A percentile compares a stretch with the other conserved stretches of the same genome.
Evolutionary conservation across 2,797 vertebrate genomes (phyloP).

Genomic region (Peromyscus nudipes): DNA sequence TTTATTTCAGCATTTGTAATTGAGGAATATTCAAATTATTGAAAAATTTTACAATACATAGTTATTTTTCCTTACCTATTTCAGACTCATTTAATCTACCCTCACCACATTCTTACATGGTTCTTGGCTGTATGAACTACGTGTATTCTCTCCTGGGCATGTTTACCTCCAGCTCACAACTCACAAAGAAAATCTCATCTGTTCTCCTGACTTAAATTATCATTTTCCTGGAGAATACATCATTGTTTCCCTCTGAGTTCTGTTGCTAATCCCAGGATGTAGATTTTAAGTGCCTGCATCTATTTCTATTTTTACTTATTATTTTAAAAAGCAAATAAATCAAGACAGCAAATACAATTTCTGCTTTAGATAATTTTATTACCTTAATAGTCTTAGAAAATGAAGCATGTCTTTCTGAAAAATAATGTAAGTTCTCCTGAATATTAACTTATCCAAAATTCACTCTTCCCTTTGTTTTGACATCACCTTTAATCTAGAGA

Average conservation of each 20-base stretch:
- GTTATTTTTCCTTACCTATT: neutral
- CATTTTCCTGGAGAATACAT: neutral
- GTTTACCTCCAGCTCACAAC: rapidly evolving
- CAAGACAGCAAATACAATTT: neutral
- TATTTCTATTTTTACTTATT: neutral
- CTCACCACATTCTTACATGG: neutral
- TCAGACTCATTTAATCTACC: neutral
- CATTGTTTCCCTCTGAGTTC: neutral
- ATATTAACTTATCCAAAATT: neutral
- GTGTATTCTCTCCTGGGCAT: neutral
- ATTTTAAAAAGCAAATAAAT: neutral
- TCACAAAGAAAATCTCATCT: neutral
- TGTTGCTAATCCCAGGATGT: no score
- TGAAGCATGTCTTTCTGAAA: neutral
- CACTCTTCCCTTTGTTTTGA: neutral
- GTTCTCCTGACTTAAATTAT: neutral
- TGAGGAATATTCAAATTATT: neutral
- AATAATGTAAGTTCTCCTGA: neutral
- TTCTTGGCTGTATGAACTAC: no score
- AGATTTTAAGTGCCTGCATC: neutral
- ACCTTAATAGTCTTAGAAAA: neutral
- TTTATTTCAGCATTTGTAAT: no score
- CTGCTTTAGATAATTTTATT: neutral
- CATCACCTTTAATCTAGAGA: neutral
- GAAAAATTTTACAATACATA: neutral